Percentiles rank a stretch among this genome's conserved stretches.
Conservation (phyloP, 2,888 invertebrate species). For the Carpatolechia fugitivella region DNA sequence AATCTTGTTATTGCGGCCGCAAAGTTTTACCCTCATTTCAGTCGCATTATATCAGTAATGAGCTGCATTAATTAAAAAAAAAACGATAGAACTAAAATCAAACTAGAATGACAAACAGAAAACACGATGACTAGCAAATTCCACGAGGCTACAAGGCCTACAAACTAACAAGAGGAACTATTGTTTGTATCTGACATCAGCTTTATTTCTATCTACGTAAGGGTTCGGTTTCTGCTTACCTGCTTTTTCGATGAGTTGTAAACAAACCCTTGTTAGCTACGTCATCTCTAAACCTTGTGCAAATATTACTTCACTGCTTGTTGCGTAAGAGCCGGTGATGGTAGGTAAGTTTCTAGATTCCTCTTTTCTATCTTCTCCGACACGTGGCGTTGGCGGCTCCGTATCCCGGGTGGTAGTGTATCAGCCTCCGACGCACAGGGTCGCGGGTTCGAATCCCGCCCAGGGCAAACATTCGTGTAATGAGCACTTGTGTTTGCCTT, state of each 20-base stretch:
- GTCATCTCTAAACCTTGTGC: background rate
- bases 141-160: background rate
- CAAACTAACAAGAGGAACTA: background rate
- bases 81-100: background rate
- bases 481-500: no score
- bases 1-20: no score
- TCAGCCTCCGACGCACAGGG: no score
- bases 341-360: no score
- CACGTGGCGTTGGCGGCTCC: no score
- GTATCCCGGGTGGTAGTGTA: no score
- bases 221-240: background rate
- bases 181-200: background rate
- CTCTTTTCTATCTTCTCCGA: no score
- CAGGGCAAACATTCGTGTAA: no score
- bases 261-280: slow-evolving; percentile 1
- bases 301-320: background rate
- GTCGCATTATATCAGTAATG: no score
- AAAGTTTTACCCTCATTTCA: no score
- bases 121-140: background rate
- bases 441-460: no score
- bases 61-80: no score
- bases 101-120: background rate
- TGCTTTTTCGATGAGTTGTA: background rate
- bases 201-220: background rate
- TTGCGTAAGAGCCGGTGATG: background rate